phyloP scores from a whole-genome alignment of 1,140 invertebrate species.

The Caerostris extrusa region DNA sequence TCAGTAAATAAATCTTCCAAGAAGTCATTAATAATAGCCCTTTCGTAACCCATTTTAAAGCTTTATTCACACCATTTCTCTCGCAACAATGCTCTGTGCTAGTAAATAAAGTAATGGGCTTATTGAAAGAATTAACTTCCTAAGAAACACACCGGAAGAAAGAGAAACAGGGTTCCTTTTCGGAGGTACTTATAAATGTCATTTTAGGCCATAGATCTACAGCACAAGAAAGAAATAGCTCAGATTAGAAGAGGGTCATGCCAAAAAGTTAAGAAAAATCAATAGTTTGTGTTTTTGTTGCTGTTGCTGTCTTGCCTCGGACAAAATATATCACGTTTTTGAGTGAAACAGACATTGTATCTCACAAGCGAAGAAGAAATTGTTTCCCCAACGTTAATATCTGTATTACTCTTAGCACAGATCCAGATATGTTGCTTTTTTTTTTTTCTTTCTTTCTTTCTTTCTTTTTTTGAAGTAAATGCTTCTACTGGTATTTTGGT shows the following conservation, averaged over 20 bases:
- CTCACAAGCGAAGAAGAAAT: not conserved
- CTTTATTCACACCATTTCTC: not conserved
- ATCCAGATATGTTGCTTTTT: not conserved
- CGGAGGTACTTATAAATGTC: not conserved
- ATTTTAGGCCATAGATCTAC: not conserved
- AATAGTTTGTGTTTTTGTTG: not conserved
- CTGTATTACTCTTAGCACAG: slow-evolving; percentile 1
- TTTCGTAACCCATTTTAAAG: not conserved
- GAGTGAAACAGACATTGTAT: slow-evolving; percentile 17
- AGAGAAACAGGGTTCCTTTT: not conserved
- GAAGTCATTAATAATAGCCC: not conserved
- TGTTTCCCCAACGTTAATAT: slow-evolving; percentile 32
- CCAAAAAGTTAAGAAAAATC: slow-evolving; percentile 19
- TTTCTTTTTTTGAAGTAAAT: not conserved
- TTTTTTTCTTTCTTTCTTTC: too few relatives aligned
- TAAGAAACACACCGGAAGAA: not conserved
- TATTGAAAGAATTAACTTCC: not conserved
- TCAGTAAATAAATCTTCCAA: too few relatives aligned
- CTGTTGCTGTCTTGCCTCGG: not conserved
- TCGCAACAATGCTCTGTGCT: not conserved
- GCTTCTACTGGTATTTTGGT: not conserved
- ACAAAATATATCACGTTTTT: slow-evolving; percentile 32
- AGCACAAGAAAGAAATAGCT: not conserved
- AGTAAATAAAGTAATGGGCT: not conserved
- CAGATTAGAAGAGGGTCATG: not conserved